phyloP scores from a whole-genome alignment of 2,797 vertebrate genomes.

The Mormyrops attenuatus region DNA sequence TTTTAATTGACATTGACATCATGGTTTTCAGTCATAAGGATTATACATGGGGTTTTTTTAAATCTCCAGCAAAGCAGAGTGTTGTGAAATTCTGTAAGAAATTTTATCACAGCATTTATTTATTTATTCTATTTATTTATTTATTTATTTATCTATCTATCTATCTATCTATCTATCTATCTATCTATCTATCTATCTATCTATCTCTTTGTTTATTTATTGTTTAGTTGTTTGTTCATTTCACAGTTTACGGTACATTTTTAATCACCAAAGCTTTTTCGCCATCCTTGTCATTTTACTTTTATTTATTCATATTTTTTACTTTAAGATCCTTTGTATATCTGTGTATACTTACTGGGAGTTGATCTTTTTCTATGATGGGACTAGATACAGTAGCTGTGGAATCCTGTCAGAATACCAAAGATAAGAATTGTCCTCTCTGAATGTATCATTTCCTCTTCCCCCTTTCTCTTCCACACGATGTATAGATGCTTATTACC shows the following conservation, averaged over 20 bases:
- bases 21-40: slow-evolving; percentile 40
- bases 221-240: slow-evolving; percentile 44
- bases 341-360: slow-evolving; percentile 64
- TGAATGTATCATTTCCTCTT: slow-evolving; percentile 63
- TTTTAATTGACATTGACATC: slow-evolving; percentile 56
- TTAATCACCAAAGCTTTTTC: neutral
- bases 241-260: neutral
- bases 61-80: slow-evolving; percentile 49
- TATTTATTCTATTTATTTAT: slow-evolving; percentile 53
- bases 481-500: slow-evolving; percentile 47
- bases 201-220: slow-evolving; percentile 56
- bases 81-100: slow-evolving; percentile 50
- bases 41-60: slow-evolving; percentile 52
- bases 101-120: slow-evolving; percentile 51
- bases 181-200: slow-evolving; percentile 51
- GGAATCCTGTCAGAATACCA: slow-evolving; percentile 74
- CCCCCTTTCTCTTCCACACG: slow-evolving; percentile 35
- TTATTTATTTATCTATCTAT: slow-evolving; percentile 57
- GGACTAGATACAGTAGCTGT: slow-evolving; percentile 61
- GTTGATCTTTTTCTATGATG: slow-evolving; percentile 61
- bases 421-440: slow-evolving; percentile 73
- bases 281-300: slow-evolving; percentile 47
- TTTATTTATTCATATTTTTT: slow-evolving; percentile 64
- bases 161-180: slow-evolving; percentile 44
- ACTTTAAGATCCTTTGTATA: slow-evolving; percentile 60